Percentiles rank a stretch among this genome's conserved stretches.
Conservation (phyloP, 30 jellyfish, hydroid and myxozoan species). For the Phacellophora camtschatica region DNA sequence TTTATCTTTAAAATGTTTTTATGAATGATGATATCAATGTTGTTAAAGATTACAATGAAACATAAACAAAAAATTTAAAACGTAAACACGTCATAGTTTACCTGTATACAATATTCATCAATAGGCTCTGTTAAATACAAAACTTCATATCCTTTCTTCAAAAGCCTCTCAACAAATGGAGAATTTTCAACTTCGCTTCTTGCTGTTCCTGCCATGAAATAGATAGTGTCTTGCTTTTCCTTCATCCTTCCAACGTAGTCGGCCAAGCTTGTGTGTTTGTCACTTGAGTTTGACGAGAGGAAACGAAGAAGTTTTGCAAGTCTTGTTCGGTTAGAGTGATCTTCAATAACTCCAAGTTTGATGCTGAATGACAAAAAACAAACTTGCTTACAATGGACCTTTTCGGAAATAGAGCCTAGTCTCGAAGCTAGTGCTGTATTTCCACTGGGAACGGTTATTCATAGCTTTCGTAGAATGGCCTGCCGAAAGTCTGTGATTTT, state of each 20-base stretch:
- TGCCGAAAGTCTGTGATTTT: too few species aligned
- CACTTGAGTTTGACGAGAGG: slow-evolving; percentile 82
- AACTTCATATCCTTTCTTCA: slow-evolving; percentile 96
- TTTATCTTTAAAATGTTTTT: too few species aligned
- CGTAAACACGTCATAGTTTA: too few species aligned
- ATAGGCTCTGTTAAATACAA: slow-evolving; percentile 95
- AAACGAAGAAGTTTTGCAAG: slow-evolving; percentile 93
- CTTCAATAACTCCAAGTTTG: slow-evolving; percentile 98
- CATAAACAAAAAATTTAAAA: too few species aligned
- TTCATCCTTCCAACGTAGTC: slow-evolving; percentile 97
- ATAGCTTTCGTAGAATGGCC: too few species aligned
- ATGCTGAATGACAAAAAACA: slow-evolving; percentile 39
- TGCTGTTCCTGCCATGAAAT: slow-evolving; percentile 95
- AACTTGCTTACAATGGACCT: not conserved
- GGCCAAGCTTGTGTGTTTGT: slow-evolving; percentile 86
- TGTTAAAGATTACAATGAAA: too few species aligned
- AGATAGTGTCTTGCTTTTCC: slow-evolving; percentile 94
- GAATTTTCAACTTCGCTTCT: slow-evolving; percentile 90
- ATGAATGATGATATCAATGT: too few species aligned
- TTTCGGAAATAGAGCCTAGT: too few species aligned
- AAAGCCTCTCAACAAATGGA: slow-evolving; percentile 96
- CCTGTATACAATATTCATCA: slow-evolving; percentile 98
- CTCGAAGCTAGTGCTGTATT: too few species aligned
- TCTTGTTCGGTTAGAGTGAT: slow-evolving; percentile 95
- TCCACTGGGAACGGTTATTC: too few species aligned